Conservation (phyloP, 2,888 invertebrate species). For the Dryobota labecula region DNA sequence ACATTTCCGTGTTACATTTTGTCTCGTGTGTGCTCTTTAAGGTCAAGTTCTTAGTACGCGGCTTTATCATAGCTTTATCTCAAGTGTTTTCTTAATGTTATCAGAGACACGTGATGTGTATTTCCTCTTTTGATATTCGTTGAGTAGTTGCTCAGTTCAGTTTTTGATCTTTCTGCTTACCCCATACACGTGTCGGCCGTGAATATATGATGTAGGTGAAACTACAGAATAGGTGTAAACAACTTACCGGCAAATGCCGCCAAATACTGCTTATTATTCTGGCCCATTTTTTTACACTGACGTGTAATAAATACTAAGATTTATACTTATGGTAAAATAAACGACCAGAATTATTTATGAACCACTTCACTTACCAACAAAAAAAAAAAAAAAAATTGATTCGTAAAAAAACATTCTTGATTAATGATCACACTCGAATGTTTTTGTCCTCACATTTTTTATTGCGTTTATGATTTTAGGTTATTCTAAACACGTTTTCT, state of each 20-base stretch:
- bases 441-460: background rate
- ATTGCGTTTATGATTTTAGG: background rate
- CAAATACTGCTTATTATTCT: constrained; percentile 42
- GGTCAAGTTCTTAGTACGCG: constrained; percentile 1
- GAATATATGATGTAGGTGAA: background rate
- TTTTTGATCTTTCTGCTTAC: background rate
- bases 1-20: background rate
- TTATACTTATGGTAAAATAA: constrained; percentile 19
- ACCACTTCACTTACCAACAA: background rate
- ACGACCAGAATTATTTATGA: background rate
- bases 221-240: constrained; percentile 31
- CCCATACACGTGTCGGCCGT: background rate
- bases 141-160: background rate
- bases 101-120: background rate
- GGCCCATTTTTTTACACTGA: constrained; percentile 31
- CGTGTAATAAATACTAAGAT: background rate
- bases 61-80: constrained; percentile 24
- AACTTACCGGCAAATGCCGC: constrained; percentile 40
- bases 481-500: background rate
- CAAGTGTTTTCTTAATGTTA: constrained; percentile 19
- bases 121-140: constrained; percentile 1
- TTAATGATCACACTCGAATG: background rate
- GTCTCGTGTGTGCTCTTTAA: background rate
- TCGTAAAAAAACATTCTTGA: background rate
- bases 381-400: too few species aligned